Percentiles rank a stretch among this genome's conserved stretches.
Conservation (phyloP, 2,797 vertebrate species). For the Ptychobarbus kaznakovi region DNA sequence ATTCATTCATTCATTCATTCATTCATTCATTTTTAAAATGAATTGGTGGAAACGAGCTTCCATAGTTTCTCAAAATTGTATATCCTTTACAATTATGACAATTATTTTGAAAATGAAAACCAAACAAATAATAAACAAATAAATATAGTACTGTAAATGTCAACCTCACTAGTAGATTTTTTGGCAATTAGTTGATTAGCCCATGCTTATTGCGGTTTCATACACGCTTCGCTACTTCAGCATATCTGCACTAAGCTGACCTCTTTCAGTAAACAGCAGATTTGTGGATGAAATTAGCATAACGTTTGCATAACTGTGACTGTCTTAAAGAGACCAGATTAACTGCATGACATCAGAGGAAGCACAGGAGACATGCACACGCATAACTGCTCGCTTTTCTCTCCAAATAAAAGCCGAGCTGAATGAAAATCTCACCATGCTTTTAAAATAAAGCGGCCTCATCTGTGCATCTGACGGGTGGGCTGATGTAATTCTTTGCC, state of each 20-base stretch:
- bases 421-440: background rate
- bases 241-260: constrained; percentile 19
- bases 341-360: constrained; percentile 80
- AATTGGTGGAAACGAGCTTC: too few species aligned
- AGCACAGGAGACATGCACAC: constrained; percentile 29
- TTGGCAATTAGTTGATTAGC: background rate
- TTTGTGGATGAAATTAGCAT: constrained; percentile 78
- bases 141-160: too few species aligned
- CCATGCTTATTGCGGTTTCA: background rate
- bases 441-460: background rate
- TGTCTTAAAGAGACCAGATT: constrained; percentile 77
- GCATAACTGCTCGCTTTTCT: background rate
- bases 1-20: too few species aligned
- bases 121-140: too few species aligned
- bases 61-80: too few species aligned
- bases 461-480: constrained; percentile 15
- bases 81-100: too few species aligned
- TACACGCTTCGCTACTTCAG: background rate
- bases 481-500: constrained; percentile 20
- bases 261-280: constrained; percentile 71
- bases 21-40: too few species aligned
- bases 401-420: background rate
- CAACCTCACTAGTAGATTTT: too few species aligned
- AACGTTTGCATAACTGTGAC: constrained; percentile 78
- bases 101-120: too few species aligned